These are phyloP conservation scores for Microplitis deprimator DNA, from an alignment of 2,888 invertebrate genomes.

Conservation along the genomic window DNA sequence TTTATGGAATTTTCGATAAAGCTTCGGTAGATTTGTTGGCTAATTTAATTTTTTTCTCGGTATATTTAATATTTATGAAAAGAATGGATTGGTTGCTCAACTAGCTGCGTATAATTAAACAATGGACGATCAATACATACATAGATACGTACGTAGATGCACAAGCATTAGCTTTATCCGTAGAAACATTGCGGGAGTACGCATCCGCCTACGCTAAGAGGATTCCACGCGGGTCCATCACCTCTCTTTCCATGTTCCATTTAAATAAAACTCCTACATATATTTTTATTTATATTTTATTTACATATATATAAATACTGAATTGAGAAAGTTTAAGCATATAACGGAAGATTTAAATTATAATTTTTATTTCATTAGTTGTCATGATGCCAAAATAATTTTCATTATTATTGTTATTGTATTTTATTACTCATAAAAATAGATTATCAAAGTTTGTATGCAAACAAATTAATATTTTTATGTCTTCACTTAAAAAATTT, in stretches of 20 bases:
- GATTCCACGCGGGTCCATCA: conserved; percentile 40
- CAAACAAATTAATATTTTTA: background rate
- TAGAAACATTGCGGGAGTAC: conserved; percentile 31
- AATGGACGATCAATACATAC: conserved; percentile 28
- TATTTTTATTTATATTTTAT: background rate
- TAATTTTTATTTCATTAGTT: conserved; percentile 6
- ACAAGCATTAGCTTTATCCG: conserved; percentile 32
- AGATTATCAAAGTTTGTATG: background rate
- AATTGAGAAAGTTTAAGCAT: background rate
- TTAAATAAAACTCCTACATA: conserved; percentile 20
- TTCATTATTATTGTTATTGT: background rate
- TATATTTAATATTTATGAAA: background rate
- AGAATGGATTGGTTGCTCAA: conserved; percentile 21
- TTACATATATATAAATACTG: conserved; percentile 3
- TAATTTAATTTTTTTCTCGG: background rate
- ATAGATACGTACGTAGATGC: background rate
- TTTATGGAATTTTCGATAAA: background rate
- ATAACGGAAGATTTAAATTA: conserved; percentile 19
- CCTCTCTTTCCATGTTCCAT: conserved; percentile 35
- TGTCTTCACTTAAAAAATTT: background rate
- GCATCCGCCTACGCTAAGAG: conserved; percentile 39
- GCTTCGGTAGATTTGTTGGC: background rate
- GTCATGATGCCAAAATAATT: background rate
- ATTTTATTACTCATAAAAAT: background rate
- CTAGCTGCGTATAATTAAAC: conserved; percentile 22